phyloP scores from a whole-genome alignment of 2,113 vertebrate species.

The Phycodurus eques region DNA sequence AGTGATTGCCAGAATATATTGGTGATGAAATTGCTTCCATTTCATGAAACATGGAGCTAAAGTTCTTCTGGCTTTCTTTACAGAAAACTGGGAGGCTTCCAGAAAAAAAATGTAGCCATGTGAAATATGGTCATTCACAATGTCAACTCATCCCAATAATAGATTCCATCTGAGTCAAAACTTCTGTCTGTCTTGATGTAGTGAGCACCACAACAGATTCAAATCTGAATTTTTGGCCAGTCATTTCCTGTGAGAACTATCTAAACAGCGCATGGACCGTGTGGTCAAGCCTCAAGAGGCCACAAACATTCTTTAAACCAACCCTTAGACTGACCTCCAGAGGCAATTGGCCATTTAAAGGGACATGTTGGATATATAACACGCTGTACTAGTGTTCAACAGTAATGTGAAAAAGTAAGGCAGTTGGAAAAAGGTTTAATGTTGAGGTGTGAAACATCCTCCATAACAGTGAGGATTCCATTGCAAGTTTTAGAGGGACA shows the following conservation, averaged over 20 bases:
- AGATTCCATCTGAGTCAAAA: constrained; percentile 31
- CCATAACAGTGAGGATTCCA: not conserved
- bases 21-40: constrained; percentile 23
- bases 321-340: constrained; percentile 52
- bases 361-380: constrained; percentile 34
- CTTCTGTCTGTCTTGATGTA: constrained; percentile 31
- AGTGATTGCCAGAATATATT: constrained; percentile 15
- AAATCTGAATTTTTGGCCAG: constrained; percentile 47
- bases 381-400: constrained; percentile 15
- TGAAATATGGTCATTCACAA: constrained; percentile 16
- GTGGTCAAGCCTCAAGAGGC: constrained; percentile 43
- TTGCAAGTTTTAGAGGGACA: constrained; percentile 1
- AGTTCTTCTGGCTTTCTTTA: not conserved
- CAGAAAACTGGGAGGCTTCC: constrained; percentile 7
- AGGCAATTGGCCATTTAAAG: constrained; percentile 35
- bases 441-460: not conserved
- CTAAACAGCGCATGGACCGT: constrained; percentile 40
- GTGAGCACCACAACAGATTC: constrained; percentile 25
- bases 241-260: constrained; percentile 62
- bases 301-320: constrained; percentile 44
- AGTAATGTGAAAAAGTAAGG: not conserved
- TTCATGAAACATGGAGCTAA: constrained; percentile 1
- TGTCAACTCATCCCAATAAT: constrained; percentile 30
- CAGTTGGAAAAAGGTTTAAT: constrained; percentile 10
- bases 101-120: constrained; percentile 6